phyloP scores from a whole-genome alignment of 2,113 vertebrate species.

The Syrrhaptes paradoxus region DNA sequence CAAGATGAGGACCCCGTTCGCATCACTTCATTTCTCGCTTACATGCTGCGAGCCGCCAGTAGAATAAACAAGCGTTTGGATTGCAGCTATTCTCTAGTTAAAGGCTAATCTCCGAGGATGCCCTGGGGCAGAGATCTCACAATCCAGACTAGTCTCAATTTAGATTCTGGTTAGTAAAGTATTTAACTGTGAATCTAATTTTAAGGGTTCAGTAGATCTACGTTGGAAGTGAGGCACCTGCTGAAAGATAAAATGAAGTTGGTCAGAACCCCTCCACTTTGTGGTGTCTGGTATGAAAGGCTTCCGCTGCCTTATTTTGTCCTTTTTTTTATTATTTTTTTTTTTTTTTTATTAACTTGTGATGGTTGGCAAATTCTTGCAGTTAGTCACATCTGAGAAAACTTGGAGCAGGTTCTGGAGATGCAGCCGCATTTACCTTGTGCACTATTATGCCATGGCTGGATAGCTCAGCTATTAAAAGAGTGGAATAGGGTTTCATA shows the following conservation, averaged over 20 bases:
- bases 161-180: not conserved
- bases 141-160: not conserved
- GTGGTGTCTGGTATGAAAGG: not conserved
- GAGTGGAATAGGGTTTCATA: slow-evolving; percentile 69
- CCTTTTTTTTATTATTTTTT: slow-evolving; percentile 7
- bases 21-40: not conserved
- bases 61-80: not conserved
- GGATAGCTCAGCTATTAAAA: slow-evolving; percentile 73
- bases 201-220: not conserved
- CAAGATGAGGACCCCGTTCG: not conserved
- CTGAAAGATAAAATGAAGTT: not conserved
- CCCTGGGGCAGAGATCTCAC: slow-evolving; percentile 7
- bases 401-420: slow-evolving; percentile 77
- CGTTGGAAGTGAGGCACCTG: not conserved
- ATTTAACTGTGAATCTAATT: slow-evolving; percentile 13
- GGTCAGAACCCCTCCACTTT: not conserved
- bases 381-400: slow-evolving; percentile 78
- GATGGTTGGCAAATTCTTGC: slow-evolving; percentile 67
- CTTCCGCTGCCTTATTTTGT: slow-evolving; percentile 15
- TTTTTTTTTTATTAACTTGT: slow-evolving; percentile 41
- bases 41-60: not conserved
- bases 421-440: slow-evolving; percentile 69
- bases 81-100: not conserved
- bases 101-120: not conserved
- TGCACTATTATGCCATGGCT: slow-evolving; percentile 69